A percentile compares a stretch with the other conserved stretches of the same genome.
Evolutionary conservation across 2,888 invertebrate genomes (phyloP).

Genomic region (Herminia tarsipennalis): DNA sequence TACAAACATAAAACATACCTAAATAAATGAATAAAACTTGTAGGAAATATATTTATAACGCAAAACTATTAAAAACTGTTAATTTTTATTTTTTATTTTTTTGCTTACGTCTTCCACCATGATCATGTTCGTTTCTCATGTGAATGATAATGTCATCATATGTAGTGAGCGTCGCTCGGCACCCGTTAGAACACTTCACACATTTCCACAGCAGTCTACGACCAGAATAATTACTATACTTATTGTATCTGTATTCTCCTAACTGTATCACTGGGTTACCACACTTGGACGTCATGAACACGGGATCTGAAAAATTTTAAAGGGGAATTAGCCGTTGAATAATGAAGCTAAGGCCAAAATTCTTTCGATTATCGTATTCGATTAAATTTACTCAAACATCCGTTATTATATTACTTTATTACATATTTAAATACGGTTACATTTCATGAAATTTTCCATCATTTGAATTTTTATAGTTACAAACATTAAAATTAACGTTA

Average conservation of each 20-base stretch:
- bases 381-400: too few species aligned
- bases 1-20: not conserved
- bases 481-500: too few species aligned
- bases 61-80: too few species aligned
- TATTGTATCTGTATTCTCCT: constrained; percentile 55
- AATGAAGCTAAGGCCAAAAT: not conserved
- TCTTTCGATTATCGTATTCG: not conserved
- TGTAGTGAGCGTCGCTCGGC: constrained; percentile 55
- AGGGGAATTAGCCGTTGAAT: not conserved
- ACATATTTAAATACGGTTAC: too few species aligned
- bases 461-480: too few species aligned
- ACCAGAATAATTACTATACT: constrained; percentile 47
- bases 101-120: not conserved
- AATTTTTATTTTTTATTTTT: too few species aligned
- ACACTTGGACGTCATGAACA: constrained; percentile 20
- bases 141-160: constrained; percentile 46
- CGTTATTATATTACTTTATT: too few species aligned
- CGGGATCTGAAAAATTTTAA: constrained; percentile 4
- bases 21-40: not conserved
- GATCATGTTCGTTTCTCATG: constrained; percentile 9
- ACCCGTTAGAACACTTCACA: constrained; percentile 49
- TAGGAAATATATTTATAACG: too few species aligned
- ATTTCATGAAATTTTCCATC: too few species aligned
- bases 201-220: constrained; percentile 55
- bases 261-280: constrained; percentile 57